These are phyloP conservation scores for Panorpa germanica DNA, from an alignment of 2,888 invertebrate species.

Conservation along the genomic window DNA sequence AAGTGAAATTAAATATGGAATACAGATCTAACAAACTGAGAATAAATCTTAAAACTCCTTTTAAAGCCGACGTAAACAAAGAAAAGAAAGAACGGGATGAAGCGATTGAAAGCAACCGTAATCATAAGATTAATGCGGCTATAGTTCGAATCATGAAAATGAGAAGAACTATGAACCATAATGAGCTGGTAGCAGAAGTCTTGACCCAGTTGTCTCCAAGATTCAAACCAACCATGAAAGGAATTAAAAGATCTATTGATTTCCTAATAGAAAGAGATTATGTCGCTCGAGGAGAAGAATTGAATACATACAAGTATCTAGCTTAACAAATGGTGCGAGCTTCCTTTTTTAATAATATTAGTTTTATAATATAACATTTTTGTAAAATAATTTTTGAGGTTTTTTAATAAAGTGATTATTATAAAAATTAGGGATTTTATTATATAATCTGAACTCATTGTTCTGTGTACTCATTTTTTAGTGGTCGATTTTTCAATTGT, in stretches of 20 bases:
- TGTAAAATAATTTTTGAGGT: no score
- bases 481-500: no score
- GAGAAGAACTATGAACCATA: constrained; percentile 83
- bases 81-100: constrained; percentile 97
- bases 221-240: constrained; percentile 94
- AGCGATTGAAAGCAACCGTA: constrained; percentile 97
- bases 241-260: constrained; percentile 99
- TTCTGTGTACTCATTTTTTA: no score
- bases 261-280: constrained; percentile 99
- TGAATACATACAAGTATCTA: constrained; percentile 96
- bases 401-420: no score
- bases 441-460: no score
- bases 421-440: no score
- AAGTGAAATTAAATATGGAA: constrained; percentile 53
- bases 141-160: constrained; percentile 97
- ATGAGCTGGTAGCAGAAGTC: constrained; percentile 90
- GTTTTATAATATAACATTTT: no score
- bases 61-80: constrained; percentile 91
- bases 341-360: no score
- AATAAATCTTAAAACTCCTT: constrained; percentile 94
- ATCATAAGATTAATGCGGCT: constrained; percentile 85
- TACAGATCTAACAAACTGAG: constrained; percentile 92
- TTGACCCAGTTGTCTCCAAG: constrained; percentile 85
- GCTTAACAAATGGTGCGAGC: no score
- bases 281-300: constrained; percentile 89